A percentile compares a stretch with the other conserved stretches of the same genome.
These are phyloP conservation scores for Spodoptera exigua DNA, from an alignment of 2,888 invertebrate species.

Conservation along the genomic window DNA sequence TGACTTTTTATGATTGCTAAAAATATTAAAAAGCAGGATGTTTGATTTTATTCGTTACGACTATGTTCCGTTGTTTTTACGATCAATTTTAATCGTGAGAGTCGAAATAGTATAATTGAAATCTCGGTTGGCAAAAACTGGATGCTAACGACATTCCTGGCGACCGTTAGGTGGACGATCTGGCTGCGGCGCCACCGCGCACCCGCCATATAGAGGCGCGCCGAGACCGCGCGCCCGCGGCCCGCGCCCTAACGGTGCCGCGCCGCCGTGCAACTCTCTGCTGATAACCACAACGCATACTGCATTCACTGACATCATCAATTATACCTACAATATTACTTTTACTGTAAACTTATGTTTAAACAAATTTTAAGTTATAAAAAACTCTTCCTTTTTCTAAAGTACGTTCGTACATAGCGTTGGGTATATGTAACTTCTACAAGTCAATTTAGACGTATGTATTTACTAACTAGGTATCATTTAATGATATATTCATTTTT, in stretches of 20 bases:
- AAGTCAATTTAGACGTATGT: too few species aligned
- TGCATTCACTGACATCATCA: conserved; percentile 63
- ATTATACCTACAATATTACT: conserved; percentile 60
- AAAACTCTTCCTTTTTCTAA: too few species aligned
- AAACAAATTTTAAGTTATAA: neutral
- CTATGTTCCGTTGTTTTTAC: conserved; percentile 70
- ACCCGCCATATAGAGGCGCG: conserved; percentile 61
- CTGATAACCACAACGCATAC: conserved; percentile 67
- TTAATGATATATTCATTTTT: too few species aligned
- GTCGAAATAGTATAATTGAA: conserved; percentile 75
- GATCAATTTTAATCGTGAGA: conserved; percentile 69
- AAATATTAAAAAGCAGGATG: conserved; percentile 49
- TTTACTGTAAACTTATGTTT: conserved; percentile 48
- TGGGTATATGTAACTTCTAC: too few species aligned
- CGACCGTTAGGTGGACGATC: conserved; percentile 83
- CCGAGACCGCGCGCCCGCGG: conserved; percentile 51
- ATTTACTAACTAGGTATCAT: too few species aligned
- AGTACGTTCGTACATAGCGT: too few species aligned
- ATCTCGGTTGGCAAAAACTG: conserved; percentile 77
- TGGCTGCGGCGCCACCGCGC: conserved; percentile 65
- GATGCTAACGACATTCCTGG: conserved; percentile 83
- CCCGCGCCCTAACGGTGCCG: conserved; percentile 72
- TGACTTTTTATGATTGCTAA: conserved; percentile 46
- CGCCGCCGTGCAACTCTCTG: conserved; percentile 45
- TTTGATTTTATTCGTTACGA: conserved; percentile 61